Percentiles rank a stretch among this genome's conserved stretches.
phyloP scores from a whole-genome alignment of 2,113 vertebrate species.

The Gracilinanus agilis region DNA sequence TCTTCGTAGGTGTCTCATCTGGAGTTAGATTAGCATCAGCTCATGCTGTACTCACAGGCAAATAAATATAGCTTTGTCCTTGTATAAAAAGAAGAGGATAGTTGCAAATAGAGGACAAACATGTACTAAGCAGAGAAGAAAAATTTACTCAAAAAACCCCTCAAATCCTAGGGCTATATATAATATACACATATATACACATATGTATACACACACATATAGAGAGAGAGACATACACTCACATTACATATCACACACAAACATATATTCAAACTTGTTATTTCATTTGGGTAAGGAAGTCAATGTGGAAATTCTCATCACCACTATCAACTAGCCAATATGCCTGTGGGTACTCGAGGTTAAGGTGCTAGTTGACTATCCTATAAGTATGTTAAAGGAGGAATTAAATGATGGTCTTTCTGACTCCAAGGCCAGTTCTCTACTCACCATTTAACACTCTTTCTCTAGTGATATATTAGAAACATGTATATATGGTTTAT shows the following conservation, averaged over 20 bases:
- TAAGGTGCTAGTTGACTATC: not conserved
- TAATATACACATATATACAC: not conserved
- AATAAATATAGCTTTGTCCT: constrained; percentile 35
- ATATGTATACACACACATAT: too few species aligned
- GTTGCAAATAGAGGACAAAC: constrained; percentile 10
- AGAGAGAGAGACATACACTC: too few species aligned
- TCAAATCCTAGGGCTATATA: not conserved
- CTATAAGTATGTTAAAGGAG: not conserved
- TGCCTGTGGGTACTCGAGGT: not conserved
- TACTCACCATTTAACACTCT: not conserved
- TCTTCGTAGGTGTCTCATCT: constrained; percentile 60
- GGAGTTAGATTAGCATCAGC: constrained; percentile 34
- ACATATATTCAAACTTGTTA: not conserved
- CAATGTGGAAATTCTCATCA: not conserved
- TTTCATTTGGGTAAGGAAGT: not conserved
- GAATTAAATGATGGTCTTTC: not conserved
- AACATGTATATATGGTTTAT: not conserved
- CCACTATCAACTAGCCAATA: not conserved
- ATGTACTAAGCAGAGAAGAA: constrained; percentile 10
- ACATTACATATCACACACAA: too few species aligned
- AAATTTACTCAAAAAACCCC: constrained; percentile 22
- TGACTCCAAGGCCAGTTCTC: not conserved
- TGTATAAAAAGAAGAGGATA: constrained; percentile 14
- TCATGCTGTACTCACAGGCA: constrained; percentile 1
- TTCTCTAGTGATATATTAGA: not conserved